phyloP scores from a whole-genome alignment of 2,888 invertebrate species.

The Harpagoxenus sublaevis region DNA sequence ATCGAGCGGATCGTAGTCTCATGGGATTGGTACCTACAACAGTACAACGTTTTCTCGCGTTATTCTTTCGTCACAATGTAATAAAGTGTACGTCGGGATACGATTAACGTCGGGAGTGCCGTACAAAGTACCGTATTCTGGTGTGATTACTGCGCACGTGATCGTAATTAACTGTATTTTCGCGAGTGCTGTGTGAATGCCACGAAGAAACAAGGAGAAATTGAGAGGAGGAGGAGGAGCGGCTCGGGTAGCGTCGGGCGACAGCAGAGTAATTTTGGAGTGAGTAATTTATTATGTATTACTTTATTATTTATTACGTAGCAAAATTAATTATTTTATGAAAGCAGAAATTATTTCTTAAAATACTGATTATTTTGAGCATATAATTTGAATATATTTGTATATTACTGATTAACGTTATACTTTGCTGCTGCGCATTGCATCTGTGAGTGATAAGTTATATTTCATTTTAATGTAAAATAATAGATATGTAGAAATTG shows the following conservation, averaged over 20 bases:
- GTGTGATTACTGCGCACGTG: conserved; percentile 27
- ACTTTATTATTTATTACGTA: neutral
- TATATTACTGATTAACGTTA: neutral
- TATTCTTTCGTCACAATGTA: conserved; percentile 32
- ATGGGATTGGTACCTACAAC: neutral
- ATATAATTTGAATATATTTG: neutral
- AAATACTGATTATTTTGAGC: neutral
- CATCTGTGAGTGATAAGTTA: neutral
- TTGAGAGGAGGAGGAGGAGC: neutral
- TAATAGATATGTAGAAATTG: neutral
- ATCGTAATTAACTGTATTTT: conserved; percentile 28
- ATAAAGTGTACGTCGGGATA: conserved; percentile 14
- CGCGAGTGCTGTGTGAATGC: neutral
- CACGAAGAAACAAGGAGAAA: neutral
- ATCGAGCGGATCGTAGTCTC: neutral
- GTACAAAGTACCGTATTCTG: conserved; percentile 24
- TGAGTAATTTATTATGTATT: conserved; percentile 8
- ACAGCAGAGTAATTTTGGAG: neutral
- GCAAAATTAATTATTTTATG: neutral
- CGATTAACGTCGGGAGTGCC: conserved; percentile 33
- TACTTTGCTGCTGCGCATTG: neutral
- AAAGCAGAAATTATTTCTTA: neutral
- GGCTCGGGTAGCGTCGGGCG: neutral
- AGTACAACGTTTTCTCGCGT: neutral
- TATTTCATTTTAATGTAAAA: neutral